These are phyloP conservation scores for Callocephalon fimbriatum DNA, from an alignment of 2,113 vertebrate genomes.

Conservation along the genomic window DNA sequence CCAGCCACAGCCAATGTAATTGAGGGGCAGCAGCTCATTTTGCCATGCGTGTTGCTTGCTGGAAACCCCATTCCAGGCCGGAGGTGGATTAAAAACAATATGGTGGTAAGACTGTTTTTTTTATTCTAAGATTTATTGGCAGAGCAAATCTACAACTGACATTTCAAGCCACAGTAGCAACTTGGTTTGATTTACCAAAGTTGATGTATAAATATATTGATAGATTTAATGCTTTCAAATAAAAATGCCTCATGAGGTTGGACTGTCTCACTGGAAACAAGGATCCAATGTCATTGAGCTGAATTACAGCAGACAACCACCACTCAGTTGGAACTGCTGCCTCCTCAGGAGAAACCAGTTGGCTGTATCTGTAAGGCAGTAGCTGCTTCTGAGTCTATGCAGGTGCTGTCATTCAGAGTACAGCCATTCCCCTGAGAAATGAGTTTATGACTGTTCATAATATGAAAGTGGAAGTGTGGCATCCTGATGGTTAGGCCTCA, in stretches of 20 bases:
- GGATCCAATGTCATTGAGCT: fast-evolving
- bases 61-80: conserved; percentile 94
- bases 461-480: not conserved
- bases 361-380: not conserved
- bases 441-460: not conserved
- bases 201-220: not conserved
- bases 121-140: not conserved
- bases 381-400: not conserved
- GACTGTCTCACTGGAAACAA: not conserved
- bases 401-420: fast-evolving
- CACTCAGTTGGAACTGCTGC: not conserved
- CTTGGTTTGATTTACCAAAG: not conserved
- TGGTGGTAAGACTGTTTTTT: conserved; percentile 79
- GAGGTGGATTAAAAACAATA: conserved; percentile 90
- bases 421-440: not conserved
- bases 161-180: not conserved
- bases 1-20: conserved; percentile 86
- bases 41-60: conserved; percentile 90
- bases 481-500: not conserved
- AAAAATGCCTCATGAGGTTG: not conserved
- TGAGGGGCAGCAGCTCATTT: conserved; percentile 90
- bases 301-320: not conserved
- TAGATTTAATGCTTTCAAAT: not conserved
- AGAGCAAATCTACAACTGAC: not conserved
- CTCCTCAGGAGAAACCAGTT: not conserved